Evolutionary conservation across 2,797 vertebrate genomes (phyloP).

Genomic region (Sebastes steindachneri): DNA sequence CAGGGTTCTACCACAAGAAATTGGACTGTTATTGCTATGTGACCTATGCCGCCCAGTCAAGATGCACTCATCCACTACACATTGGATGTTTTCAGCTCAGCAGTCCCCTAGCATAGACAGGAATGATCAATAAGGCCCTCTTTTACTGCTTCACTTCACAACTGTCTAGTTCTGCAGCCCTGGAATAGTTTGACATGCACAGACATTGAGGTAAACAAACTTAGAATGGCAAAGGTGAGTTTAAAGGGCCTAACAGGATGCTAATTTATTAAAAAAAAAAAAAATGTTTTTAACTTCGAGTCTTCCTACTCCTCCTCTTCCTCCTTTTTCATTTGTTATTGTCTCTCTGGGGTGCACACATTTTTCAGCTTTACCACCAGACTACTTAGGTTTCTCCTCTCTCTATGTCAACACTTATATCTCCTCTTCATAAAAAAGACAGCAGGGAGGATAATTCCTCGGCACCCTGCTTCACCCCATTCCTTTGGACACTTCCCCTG

Average conservation of each 20-base stretch:
- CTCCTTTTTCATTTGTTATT: constrained; percentile 16
- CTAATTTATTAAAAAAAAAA: constrained; percentile 26
- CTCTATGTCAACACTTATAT: constrained; percentile 28
- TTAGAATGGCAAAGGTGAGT: constrained; percentile 70
- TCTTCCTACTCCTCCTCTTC: background rate
- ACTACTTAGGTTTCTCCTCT: constrained; percentile 6
- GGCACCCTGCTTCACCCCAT: constrained; percentile 32
- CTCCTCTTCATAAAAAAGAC: constrained; percentile 32
- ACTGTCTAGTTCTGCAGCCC: constrained; percentile 64
- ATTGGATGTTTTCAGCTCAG: constrained; percentile 83
- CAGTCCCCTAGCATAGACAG: constrained; percentile 66
- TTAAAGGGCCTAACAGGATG: constrained; percentile 44
- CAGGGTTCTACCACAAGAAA: constrained; percentile 49
- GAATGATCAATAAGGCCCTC: constrained; percentile 81
- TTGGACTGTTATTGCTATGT: constrained; percentile 67
- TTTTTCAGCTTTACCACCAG: constrained; percentile 9
- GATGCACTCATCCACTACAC: constrained; percentile 76
- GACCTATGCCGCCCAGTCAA: constrained; percentile 77
- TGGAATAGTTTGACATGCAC: constrained; percentile 66
- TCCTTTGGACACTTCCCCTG: constrained; percentile 42
- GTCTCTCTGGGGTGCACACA: constrained; percentile 6
- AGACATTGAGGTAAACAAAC: constrained; percentile 72
- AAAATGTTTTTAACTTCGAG: constrained; percentile 11
- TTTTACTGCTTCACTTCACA: constrained; percentile 83
- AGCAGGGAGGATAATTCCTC: constrained; percentile 27